Percentiles rank a stretch among this genome's conserved stretches.
Conservation (phyloP, 2,888 invertebrate genomes). For the Hypercompe scribonia region DNA sequence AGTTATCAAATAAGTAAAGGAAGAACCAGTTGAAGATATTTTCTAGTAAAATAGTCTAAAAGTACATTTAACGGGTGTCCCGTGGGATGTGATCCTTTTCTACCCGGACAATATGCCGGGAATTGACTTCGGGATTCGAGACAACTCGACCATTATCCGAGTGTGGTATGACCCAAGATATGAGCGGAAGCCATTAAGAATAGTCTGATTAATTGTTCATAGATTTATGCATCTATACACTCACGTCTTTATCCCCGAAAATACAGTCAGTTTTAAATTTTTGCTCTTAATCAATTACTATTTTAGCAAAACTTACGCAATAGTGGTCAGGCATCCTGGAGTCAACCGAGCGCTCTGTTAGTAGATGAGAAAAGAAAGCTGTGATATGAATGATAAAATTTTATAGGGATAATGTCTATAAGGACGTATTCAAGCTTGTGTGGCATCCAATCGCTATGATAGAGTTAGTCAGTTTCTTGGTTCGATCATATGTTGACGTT, state of each 20-base stretch:
- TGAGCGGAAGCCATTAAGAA: not conserved
- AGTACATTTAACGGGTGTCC: constrained; percentile 58
- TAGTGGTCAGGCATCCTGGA: no score
- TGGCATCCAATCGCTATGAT: not conserved
- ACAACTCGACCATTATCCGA: constrained; percentile 75
- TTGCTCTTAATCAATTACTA: no score
- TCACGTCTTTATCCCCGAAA: no score
- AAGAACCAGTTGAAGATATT: constrained; percentile 44
- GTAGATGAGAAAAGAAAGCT: no score
- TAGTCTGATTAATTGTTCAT: not conserved
- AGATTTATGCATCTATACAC: no score
- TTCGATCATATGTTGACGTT: not conserved
- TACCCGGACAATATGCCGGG: constrained; percentile 71
- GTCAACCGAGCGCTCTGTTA: no score
- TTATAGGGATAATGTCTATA: no score
- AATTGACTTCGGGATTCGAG: constrained; percentile 82
- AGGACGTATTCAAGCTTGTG: no score
- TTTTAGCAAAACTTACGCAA: no score
- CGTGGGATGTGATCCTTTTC: constrained; percentile 53
- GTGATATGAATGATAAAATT: no score
- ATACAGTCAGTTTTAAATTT: no score
- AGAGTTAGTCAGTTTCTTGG: not conserved
- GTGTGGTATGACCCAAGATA: constrained; percentile 39
- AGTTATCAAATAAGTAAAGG: constrained; percentile 16
- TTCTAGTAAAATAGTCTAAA: constrained; percentile 62